Conservation (phyloP, 2,797 vertebrate genomes). For the Setipinna tenuifilis region DNA sequence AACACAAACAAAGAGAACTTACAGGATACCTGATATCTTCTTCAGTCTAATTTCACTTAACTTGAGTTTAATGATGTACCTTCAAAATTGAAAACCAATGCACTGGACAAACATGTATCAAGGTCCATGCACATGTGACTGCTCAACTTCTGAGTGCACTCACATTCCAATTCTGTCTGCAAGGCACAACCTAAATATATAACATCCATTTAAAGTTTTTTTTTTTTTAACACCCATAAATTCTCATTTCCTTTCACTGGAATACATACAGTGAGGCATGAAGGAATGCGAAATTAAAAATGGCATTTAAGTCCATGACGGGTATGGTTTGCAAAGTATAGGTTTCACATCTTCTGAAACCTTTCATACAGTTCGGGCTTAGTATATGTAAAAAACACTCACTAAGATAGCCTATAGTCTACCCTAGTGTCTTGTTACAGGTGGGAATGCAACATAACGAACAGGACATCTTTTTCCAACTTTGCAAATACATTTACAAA, state of each 20-base stretch:
- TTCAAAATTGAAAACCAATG: background rate
- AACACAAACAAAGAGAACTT: no score
- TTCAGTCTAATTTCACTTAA: background rate
- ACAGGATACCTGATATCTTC: background rate
- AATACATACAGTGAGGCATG: background rate
- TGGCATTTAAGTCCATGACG: constrained; percentile 9
- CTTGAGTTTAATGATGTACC: background rate
- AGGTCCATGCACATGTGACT: background rate
- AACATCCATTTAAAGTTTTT: background rate
- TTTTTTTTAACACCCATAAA: constrained; percentile 6
- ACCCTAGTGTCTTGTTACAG: background rate
- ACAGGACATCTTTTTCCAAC: no score
- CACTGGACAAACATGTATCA: background rate
- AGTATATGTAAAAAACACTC: background rate
- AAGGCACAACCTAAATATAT: constrained; percentile 14
- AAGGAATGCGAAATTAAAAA: constrained; percentile 15
- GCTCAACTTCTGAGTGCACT: background rate
- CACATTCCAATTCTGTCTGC: constrained; percentile 16
- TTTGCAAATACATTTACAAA: no score
- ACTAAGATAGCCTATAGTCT: background rate
- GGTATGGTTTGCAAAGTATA: constrained; percentile 26
- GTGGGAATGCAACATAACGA: background rate
- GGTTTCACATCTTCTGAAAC: background rate
- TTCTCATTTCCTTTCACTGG: constrained; percentile 12
- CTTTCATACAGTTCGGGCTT: background rate